Percentiles rank a stretch among this genome's conserved stretches.
These are phyloP conservation scores for Sphaerophoria taeniata DNA, from an alignment of 2,888 invertebrate species.

Conservation along the genomic window DNA sequence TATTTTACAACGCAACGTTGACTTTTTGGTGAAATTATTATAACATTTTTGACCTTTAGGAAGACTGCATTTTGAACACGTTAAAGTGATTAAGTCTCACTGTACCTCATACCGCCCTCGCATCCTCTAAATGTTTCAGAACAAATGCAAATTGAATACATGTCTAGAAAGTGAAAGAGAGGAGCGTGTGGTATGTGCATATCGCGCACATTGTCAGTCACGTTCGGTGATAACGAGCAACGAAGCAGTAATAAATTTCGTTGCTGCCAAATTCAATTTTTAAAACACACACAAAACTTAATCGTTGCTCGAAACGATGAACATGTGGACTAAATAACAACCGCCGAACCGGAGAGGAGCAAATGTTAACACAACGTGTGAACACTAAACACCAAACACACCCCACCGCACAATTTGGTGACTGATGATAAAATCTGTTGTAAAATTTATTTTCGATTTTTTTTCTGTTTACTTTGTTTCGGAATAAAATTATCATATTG, in stretches of 20 bases:
- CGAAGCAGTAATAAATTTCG: conserved; percentile 60
- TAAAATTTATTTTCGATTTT: conserved; percentile 47
- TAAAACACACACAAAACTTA: conserved; percentile 57
- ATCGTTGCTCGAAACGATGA: conserved; percentile 23
- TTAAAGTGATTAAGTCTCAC: too few relatives aligned
- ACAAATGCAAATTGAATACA: conserved; percentile 66
- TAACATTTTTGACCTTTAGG: too few relatives aligned
- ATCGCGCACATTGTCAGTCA: conserved; percentile 53
- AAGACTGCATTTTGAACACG: too few relatives aligned
- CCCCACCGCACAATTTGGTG: not conserved
- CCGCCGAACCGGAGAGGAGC: not conserved
- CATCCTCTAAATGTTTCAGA: not conserved
- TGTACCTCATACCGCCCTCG: too few relatives aligned
- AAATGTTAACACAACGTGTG: conserved; percentile 25
- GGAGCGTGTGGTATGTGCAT: conserved; percentile 8
- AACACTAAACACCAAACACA: not conserved
- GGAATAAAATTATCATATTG: conserved; percentile 61
- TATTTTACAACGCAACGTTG: too few relatives aligned
- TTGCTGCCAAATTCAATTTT: conserved; percentile 68
- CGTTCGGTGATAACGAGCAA: conserved; percentile 61
- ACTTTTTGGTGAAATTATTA: too few relatives aligned
- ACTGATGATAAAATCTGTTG: conserved; percentile 54
- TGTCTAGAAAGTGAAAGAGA: too few relatives aligned
- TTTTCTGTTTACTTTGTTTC: not conserved
- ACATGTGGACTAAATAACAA: not conserved